Percentiles rank a stretch among this genome's conserved stretches.
phyloP scores from a whole-genome alignment of 2,888 invertebrate species.

The Mythimna impura region DNA sequence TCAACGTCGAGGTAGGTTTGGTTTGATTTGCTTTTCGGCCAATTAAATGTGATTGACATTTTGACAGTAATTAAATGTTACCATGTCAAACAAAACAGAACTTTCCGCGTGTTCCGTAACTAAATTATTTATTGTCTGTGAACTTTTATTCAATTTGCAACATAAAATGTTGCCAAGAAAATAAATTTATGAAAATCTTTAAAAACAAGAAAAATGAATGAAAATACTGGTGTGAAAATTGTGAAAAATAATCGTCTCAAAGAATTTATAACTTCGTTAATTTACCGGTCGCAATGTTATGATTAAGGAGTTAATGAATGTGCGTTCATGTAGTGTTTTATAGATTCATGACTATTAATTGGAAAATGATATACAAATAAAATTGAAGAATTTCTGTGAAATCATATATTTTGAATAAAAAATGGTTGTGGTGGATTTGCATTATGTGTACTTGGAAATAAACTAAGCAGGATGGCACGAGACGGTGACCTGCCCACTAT shows the following conservation, averaged over 20 bases:
- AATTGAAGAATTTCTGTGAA: conserved; percentile 27
- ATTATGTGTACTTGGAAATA: conserved; percentile 62
- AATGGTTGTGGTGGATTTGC: conserved; percentile 54
- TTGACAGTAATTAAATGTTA: conserved; percentile 55
- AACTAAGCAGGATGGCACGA: conserved; percentile 89
- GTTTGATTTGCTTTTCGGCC: conserved; percentile 5
- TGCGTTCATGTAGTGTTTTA: conserved; percentile 23
- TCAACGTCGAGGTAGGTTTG: conserved; percentile 23
- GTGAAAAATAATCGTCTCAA: conserved; percentile 12
- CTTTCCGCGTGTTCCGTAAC: conserved; percentile 35
- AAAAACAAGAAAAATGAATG: conserved; percentile 58
- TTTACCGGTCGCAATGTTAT: conserved; percentile 34
- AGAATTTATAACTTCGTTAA: conserved; percentile 5
- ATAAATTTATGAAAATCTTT: conserved; percentile 47
- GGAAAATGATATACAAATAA: conserved; percentile 41
- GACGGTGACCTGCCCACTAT: conserved; percentile 95
- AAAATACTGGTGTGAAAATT: conserved; percentile 43
- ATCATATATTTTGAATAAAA: conserved; percentile 17
- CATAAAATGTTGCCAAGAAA: conserved; percentile 53
- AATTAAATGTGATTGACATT: conserved; percentile 38
- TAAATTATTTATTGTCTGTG: conserved; percentile 39
- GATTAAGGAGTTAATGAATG: conserved; percentile 27
- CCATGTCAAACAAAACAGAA: conserved; percentile 35
- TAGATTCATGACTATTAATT: conserved; percentile 13
- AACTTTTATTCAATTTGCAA: conserved; percentile 36